Evolutionary conservation across 2,113 vertebrate genomes (phyloP).

Genomic region (Proterorhinus semilunaris): DNA sequence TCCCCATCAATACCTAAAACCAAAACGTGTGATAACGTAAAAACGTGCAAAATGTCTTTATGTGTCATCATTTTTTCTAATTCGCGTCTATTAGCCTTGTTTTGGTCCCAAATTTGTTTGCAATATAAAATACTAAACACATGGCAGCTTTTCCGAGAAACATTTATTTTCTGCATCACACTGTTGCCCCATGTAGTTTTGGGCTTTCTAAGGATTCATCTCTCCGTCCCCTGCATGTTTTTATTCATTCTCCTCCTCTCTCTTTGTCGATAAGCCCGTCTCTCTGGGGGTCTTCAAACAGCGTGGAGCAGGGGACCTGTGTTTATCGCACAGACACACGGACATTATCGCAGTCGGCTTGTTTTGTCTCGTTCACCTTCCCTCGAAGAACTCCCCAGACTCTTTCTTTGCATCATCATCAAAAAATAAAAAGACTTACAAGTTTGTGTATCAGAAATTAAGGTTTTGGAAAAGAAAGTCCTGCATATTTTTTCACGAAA

Average conservation of each 20-base stretch:
- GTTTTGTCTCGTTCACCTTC: conserved; percentile 52
- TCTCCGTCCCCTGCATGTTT: conserved; percentile 52
- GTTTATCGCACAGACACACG: conserved; percentile 76
- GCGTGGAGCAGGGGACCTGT: conserved; percentile 58
- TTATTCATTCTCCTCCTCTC: conserved; percentile 71
- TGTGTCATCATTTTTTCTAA: too few species aligned
- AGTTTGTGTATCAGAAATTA: not conserved
- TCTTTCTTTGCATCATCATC: conserved; percentile 48
- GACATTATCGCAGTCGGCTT: conserved; percentile 68
- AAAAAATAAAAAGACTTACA: not conserved
- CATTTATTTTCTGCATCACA: not conserved
- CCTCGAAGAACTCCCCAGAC: conserved; percentile 20
- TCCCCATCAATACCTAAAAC: too few species aligned
- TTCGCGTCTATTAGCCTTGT: too few species aligned
- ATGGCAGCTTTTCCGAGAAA: too few species aligned
- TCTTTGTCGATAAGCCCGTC: conserved; percentile 76
- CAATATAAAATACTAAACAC: too few species aligned
- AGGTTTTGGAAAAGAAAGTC: not conserved
- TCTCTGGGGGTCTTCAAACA: conserved; percentile 70
- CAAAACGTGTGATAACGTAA: too few species aligned
- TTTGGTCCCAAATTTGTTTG: too few species aligned
- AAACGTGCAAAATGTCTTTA: too few species aligned
- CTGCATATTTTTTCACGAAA: not conserved
- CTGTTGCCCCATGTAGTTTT: conserved; percentile 34
- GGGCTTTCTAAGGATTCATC: conserved; percentile 67